A percentile compares a stretch with the other conserved stretches of the same genome.
These are phyloP conservation scores for Cecropterus lyciades DNA, from an alignment of 1,140 invertebrate species.

Conservation along the genomic window DNA sequence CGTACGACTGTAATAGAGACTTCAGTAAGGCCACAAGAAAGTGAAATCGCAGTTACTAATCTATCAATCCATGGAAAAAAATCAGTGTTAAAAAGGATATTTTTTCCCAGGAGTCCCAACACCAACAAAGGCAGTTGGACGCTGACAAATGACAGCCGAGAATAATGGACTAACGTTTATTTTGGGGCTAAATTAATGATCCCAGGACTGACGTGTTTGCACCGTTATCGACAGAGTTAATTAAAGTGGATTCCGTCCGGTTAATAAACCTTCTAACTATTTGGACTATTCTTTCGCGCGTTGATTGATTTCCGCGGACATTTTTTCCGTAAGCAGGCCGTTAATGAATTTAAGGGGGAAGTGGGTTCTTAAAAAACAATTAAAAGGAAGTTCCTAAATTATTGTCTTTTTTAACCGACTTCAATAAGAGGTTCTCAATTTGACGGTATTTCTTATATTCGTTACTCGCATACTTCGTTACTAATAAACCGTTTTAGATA, in stretches of 20 bases:
- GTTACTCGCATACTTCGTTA: too few relatives aligned
- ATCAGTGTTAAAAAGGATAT: constrained; percentile 23
- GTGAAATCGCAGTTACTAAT: constrained; percentile 13
- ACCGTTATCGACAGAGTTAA: constrained; percentile 49
- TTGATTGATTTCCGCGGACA: neutral
- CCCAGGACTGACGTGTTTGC: constrained; percentile 28
- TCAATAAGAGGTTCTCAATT: too few relatives aligned
- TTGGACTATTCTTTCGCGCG: constrained; percentile 27
- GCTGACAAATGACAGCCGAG: constrained; percentile 55
- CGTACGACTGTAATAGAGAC: too few relatives aligned
- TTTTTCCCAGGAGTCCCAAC: constrained; percentile 21
- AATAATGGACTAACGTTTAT: constrained; percentile 64
- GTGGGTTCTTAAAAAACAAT: too few relatives aligned
- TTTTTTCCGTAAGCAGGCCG: too few relatives aligned
- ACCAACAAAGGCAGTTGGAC: constrained; percentile 40
- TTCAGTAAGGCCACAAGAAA: constrained; percentile 4
- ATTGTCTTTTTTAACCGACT: too few relatives aligned
- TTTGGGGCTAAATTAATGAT: constrained; percentile 61
- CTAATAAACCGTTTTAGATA: too few relatives aligned
- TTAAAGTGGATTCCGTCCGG: constrained; percentile 37
- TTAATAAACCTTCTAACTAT: constrained; percentile 22
- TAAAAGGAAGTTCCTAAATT: too few relatives aligned
- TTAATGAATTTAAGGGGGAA: too few relatives aligned
- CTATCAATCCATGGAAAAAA: constrained; percentile 24
- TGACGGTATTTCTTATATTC: too few relatives aligned